Conservation (phyloP, 2,888 invertebrate species). For the Oscheius sp. region DNA sequence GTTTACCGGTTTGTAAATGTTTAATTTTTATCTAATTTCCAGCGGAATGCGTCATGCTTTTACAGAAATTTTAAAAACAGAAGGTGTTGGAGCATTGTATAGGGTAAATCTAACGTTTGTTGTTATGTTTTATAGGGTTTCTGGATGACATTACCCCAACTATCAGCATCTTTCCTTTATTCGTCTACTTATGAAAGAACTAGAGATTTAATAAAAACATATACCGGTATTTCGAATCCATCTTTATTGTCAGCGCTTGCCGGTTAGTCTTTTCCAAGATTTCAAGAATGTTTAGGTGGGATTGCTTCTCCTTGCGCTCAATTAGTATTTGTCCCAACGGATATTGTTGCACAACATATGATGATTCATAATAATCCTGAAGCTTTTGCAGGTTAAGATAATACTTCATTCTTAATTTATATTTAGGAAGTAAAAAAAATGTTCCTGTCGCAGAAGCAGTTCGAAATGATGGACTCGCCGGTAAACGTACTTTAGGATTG, state of each 20-base stretch:
- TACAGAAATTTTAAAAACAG: slow-evolving; percentile 59
- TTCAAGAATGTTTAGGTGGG: slow-evolving; percentile 46
- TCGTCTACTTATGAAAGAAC: slow-evolving; percentile 65
- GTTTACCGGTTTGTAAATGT: slow-evolving; percentile 49
- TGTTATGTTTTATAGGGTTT: slow-evolving; percentile 56
- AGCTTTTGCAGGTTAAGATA: slow-evolving; percentile 43
- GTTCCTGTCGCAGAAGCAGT: slow-evolving; percentile 59
- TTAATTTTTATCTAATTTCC: neutral
- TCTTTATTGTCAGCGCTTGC: slow-evolving; percentile 55
- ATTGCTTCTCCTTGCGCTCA: slow-evolving; percentile 62
- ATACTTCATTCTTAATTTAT: neutral
- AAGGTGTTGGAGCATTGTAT: slow-evolving; percentile 65
- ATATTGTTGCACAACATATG: slow-evolving; percentile 67
- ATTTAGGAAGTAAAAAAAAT: slow-evolving; percentile 48
- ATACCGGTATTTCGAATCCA: slow-evolving; percentile 52
- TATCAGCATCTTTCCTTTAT: slow-evolving; percentile 66
- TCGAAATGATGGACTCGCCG: slow-evolving; percentile 53
- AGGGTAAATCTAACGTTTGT: slow-evolving; percentile 45
- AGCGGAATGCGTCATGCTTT: slow-evolving; percentile 64
- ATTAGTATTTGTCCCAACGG: slow-evolving; percentile 66
- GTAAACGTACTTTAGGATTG: slow-evolving; percentile 59
- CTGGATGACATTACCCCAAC: slow-evolving; percentile 69
- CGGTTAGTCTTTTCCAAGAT: slow-evolving; percentile 28
- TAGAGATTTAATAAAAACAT: slow-evolving; percentile 58
- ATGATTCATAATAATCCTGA: slow-evolving; percentile 62